Percentiles rank a stretch among this genome's conserved stretches.
These are phyloP conservation scores for Palaemon carinicauda DNA, from an alignment of 1,140 invertebrate species.

Conservation along the genomic window DNA sequence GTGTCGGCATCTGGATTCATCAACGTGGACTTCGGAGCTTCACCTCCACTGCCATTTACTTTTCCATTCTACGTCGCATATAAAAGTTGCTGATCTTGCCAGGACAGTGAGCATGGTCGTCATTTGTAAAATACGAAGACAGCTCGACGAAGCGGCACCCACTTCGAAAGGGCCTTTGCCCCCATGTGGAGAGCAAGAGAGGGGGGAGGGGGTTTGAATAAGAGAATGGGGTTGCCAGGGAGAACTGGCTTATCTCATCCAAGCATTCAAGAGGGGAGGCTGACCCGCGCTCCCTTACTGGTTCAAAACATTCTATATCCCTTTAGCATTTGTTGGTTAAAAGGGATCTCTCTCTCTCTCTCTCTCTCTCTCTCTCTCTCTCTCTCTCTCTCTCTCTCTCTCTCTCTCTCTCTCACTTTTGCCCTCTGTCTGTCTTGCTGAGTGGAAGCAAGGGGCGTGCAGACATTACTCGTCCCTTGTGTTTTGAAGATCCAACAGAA, in stretches of 20 bases:
- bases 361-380: too few relatives aligned
- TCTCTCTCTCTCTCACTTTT: neutral
- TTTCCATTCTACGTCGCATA: constrained; percentile 40
- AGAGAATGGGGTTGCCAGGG: neutral
- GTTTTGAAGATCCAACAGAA: constrained; percentile 39
- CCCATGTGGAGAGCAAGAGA: neutral
- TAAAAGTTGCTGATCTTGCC: constrained; percentile 51
- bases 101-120: constrained; percentile 27
- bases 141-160: constrained; percentile 41
- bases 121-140: constrained; percentile 51
- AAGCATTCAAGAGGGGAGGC: neutral
- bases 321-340: too few relatives aligned
- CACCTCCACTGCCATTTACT: constrained; percentile 17
- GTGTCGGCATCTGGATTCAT: neutral
- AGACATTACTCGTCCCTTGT: neutral
- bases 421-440: neutral
- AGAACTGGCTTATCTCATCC: neutral
- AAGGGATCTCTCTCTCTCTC: too few relatives aligned
- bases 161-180: constrained; percentile 19
- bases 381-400: neutral
- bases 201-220: neutral
- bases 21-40: neutral
- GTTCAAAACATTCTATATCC: too few relatives aligned
- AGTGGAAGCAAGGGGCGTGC: neutral
- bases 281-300: neutral